phyloP scores from a whole-genome alignment of 2,113 vertebrate genomes.

The Emydocephalus ijimae region DNA sequence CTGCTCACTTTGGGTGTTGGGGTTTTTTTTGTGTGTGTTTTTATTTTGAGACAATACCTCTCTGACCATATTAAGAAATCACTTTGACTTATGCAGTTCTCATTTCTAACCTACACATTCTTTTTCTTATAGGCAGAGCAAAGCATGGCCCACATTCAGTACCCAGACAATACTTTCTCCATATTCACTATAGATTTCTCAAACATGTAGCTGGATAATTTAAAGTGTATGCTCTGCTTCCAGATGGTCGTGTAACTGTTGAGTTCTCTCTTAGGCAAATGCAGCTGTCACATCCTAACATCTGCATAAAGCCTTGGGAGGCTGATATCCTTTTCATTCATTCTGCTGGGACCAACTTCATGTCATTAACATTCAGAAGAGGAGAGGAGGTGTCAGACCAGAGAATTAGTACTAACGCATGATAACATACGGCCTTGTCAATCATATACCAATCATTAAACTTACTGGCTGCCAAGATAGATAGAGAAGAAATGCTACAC shows the following conservation, averaged over 20 bases:
- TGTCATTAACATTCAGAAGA: constrained; percentile 37
- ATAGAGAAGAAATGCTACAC: constrained; percentile 54
- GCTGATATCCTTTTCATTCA: constrained; percentile 56
- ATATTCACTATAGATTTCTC: constrained; percentile 48
- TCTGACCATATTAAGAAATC: constrained; percentile 9
- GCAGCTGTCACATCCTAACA: constrained; percentile 56
- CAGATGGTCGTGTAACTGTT: constrained; percentile 49
- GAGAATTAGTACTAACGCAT: constrained; percentile 50
- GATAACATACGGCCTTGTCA: constrained; percentile 50
- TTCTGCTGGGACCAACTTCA: constrained; percentile 44
- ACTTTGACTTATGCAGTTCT: neutral
- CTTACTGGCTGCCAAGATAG: constrained; percentile 50
- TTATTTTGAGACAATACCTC: neutral
- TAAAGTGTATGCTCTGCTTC: constrained; percentile 39
- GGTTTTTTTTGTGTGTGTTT: too few species aligned
- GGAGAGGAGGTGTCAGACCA: constrained; percentile 46
- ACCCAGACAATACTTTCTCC: constrained; percentile 44
- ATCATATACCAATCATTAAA: constrained; percentile 47
- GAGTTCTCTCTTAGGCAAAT: constrained; percentile 41
- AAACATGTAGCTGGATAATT: constrained; percentile 55
- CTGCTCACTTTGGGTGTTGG: neutral
- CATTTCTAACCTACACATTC: neutral
- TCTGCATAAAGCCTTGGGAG: constrained; percentile 46
- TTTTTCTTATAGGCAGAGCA: neutral
- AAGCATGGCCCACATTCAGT: constrained; percentile 21